Evolutionary conservation across 2,797 vertebrate species (phyloP), one percentile per base, ranked within the genome.

Genomic region (Manis crassicaudata): DNA sequence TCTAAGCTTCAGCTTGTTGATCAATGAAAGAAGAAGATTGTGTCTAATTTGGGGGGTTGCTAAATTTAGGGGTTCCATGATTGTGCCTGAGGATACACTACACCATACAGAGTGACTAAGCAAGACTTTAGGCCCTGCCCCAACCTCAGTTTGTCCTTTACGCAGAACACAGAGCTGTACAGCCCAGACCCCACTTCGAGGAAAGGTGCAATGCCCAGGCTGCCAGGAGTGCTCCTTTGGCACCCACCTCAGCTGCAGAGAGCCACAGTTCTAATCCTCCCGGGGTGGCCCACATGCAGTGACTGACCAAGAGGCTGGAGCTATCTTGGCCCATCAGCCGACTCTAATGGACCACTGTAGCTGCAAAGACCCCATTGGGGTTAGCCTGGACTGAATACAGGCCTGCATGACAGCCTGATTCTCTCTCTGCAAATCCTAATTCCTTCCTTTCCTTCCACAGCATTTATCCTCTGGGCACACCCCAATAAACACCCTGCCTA

Each of bases 261-360:
- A 80, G 60, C 25, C 32, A 18, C 40, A 65, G 20, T 32, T 3
- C 10, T 50, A 60, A 17, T 58, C 17, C 79, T 63, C 40, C 70
- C 27, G 54, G 27, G 20, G 12, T 29, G 23, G 16, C 62, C 35
- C 18, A 4, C 6, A 21, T 58, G 62, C 23, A 12, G 0, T 16
- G 40, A 27, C 37, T 7, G 27, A 65, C n/a, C 13, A 0, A 73
- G 77, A 37, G 67, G n/a, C 21, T 27, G 32, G 9, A 25, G 16
- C 21, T 62, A 25, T 18, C 68, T 13, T 46, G 17, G 58, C n/a
- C 37, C 9, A 27, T 8, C 56, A 17, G 23, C 50, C 23, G 14
- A 62, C 32, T n/a, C n/a, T 9, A 6, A 12, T 1, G 32, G 40
- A 9, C 7, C 3, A 17, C 13, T 4, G 4, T 17, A 3, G 29